Base-by-base conservation (phyloP, 2,888 invertebrate species). In the Spicauda simplicius region DNA sequence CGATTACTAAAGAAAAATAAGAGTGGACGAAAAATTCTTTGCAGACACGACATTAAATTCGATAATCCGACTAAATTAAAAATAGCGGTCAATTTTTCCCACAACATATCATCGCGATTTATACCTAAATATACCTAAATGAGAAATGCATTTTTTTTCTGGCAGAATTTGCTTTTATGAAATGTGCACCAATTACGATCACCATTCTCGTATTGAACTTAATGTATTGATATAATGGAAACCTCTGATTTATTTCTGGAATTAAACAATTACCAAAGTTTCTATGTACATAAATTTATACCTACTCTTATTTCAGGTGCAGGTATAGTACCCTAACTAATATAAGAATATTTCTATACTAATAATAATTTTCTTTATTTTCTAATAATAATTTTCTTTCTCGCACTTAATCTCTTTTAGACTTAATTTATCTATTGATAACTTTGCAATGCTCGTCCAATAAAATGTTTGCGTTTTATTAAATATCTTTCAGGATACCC, bases 1-100 rank as follows among this genome's bases (percentile, higher is more conserved):
- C 48, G 62, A 67, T 68, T 62, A 45, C 37, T 56, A 56, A 12
- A 57, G 45, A 52, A 62, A 57, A n/a, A n/a, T 52, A 55, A 37
- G 12, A 20, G 37, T 48, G 50, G 16, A 56, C 11, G 18, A 7
- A 33, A 18, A 16, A 33, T 33, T 16, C 16, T 64, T 64, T 41
- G 37, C 37, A 52, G 33, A 50, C 25, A 52, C 18, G 16, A 18
- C 58, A 58, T 50, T 41, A 64, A 58, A 58, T 19, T 52, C 58
- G 52, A 64, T 19, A 7, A n/a, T 52, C 20, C 41, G 16, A 65
- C 50, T 56, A 16, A 57, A 56, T 62, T 57, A 2, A 57, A 41
- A 41, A 11, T 8, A 33, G 14, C 18, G 41, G 45, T 68, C 37
- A 41, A 33, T 53, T 54, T 68, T 57, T 37, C 52, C n/a, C n/a